Conservation (phyloP, 2,888 invertebrate genomes). For the Lasioglossum villosulum region DNA sequence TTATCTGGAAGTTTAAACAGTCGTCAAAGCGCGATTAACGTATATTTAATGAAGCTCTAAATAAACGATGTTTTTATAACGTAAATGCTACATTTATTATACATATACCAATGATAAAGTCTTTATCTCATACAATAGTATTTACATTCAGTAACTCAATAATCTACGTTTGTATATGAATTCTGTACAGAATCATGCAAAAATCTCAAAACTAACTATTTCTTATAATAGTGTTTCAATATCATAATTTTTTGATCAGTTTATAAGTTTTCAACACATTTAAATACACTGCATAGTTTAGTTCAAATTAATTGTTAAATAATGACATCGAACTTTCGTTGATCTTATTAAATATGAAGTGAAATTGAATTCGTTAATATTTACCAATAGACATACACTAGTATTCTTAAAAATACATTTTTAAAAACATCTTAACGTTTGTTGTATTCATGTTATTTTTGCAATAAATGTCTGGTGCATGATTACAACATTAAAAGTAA, state of each 20-base stretch:
- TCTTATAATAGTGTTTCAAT: not conserved
- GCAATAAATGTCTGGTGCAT: constrained; percentile 11
- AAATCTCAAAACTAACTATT: constrained; percentile 21
- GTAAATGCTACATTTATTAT: constrained; percentile 23
- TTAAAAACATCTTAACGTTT: constrained; percentile 28
- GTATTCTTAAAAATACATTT: constrained; percentile 34
- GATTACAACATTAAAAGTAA: constrained; percentile 30
- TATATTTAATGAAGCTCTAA: constrained; percentile 12
- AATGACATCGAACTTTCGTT: constrained; percentile 14
- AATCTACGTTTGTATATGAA: constrained; percentile 19
- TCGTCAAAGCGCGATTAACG: constrained; percentile 2
- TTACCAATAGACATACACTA: constrained; percentile 7
- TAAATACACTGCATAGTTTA: constrained; percentile 26
- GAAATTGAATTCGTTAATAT: constrained; percentile 35
- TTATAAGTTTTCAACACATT: constrained; percentile 20
- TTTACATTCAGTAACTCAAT: constrained; percentile 31
- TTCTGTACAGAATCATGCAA: constrained; percentile 15
- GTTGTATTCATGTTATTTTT: constrained; percentile 14
- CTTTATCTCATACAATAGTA: constrained; percentile 31
- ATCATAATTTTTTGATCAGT: constrained; percentile 8
- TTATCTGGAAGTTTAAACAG: not conserved
- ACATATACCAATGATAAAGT: constrained; percentile 23
- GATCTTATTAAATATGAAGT: constrained; percentile 27
- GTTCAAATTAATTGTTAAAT: constrained; percentile 16
- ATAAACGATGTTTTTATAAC: constrained; percentile 27